phyloP scores from a whole-genome alignment of 2,113 vertebrate species.

The Upupa epops region DNA sequence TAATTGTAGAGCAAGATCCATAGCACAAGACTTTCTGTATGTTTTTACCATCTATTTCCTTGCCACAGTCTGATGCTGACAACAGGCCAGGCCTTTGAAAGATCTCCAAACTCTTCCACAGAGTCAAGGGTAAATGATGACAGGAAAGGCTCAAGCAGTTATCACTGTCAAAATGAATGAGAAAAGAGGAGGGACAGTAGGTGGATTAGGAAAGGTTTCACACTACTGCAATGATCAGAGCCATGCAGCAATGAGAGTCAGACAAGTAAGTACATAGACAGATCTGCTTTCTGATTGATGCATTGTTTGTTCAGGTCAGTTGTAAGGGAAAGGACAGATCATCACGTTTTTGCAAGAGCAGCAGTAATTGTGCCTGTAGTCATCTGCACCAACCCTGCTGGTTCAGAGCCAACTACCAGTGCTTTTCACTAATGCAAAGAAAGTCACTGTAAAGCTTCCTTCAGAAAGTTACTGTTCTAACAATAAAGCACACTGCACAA shows the following conservation, averaged over 20 bases:
- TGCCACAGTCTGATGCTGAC: constrained; percentile 10
- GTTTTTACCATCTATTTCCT: constrained; percentile 34
- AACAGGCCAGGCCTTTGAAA: constrained; percentile 61
- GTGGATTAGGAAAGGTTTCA: constrained; percentile 53
- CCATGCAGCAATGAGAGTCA: not conserved
- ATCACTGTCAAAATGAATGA: constrained; percentile 58
- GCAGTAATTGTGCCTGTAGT: not conserved
- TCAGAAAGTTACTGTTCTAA: constrained; percentile 31
- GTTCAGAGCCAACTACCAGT: not conserved
- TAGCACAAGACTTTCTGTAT: not conserved
- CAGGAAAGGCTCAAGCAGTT: constrained; percentile 67
- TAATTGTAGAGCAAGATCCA: constrained; percentile 25
- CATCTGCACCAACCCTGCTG: not conserved
- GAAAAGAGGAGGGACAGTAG: constrained; percentile 35
- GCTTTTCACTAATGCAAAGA: not conserved
- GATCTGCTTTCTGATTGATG: constrained; percentile 44
- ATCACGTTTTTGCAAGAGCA: not conserved
- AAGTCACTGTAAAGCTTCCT: not conserved
- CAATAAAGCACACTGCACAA: not conserved
- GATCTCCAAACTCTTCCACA: constrained; percentile 46
- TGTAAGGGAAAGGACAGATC: constrained; percentile 4
- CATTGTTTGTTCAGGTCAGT: constrained; percentile 58
- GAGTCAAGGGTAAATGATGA: constrained; percentile 62
- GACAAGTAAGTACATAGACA: constrained; percentile 37
- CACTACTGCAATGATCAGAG: constrained; percentile 40